Evolutionary conservation across 2,113 vertebrate species (phyloP), one percentile per base, ranked within the genome.

Genomic region (Tiliqua scincoides): DNA sequence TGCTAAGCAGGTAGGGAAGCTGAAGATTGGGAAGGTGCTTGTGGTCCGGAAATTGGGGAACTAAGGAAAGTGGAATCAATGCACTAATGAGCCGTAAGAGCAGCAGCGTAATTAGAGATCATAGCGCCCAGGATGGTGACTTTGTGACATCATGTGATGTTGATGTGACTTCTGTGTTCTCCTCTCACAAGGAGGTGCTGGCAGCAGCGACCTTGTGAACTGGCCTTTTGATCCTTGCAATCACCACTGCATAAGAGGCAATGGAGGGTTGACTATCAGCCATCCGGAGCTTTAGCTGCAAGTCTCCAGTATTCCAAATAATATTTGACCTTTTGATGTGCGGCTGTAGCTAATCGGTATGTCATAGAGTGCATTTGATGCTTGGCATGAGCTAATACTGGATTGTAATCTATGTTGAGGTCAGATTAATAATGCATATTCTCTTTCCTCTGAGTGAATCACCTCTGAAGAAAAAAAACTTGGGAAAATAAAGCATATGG

Each of bases 301-400:
- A 17, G 63, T 54, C 27, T 52, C 21, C 3, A 63, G 1, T 48
- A 67, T 52, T 81, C n/a, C 2, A 7, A 82, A 35, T 89, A 84
- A 92, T 91, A 92, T 85, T 89, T 86, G 77, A 79, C 89, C 84
- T 89, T 91, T 84, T 73, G 62, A n/a, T 83, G 20, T 83, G 27
- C 72, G 85, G 27, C 48, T 90, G 12, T 91, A 83, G 30, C 43
- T 87, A 67, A 6, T 84, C 40, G 77, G 76, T 0, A 3, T 86
- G 62, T 15, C 43, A 52, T 40, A 62, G n/a, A 78, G 65, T 1
- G 85, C 85, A 88, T 54, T 63, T 79, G 85, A 90, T 78, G 14
- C 71, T 40, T 81, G 25, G 63, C 68, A 86, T 62, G 63, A 83
- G 57, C 74, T 91, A 35, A 75, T 14, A 1, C 14, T 73, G 18